Evolutionary conservation across 37 sponge, comb jelly and placozoan genomes (phyloP), one percentile per base, ranked within the genome.

Genomic region (Aphrocallistes beatrix): DNA sequence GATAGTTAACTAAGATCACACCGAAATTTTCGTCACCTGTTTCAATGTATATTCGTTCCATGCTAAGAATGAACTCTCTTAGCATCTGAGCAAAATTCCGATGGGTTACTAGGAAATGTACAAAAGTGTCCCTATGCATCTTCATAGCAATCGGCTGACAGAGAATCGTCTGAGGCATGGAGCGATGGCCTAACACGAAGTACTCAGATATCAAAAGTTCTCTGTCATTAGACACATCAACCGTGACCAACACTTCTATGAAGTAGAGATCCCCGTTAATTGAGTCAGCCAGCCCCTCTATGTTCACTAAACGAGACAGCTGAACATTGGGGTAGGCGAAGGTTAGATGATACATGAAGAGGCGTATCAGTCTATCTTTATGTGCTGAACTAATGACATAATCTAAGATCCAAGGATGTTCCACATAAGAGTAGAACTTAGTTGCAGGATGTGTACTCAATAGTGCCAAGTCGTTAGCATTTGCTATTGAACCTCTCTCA

Each of bases 111-210:
- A 60, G 75, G 34, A 60, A 60, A 30, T 60, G 75, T 3, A 60
- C 75, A 60, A 60, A 60, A 6, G 75, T 60, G 34, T 60, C 75
- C n/a, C 75, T 60, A 3, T 13, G 75, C 75, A 60, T 60, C 75
- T 13, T 13, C 75, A 60, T 60, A 30, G 25, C 75, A 28, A 60
- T 13, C 10, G 75, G 75, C 6, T 3, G 8, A 13, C 75, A 60
- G 32, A 60, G 34, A 3, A 60, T 6, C 10, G 8, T 25, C 8
- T 21, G 17, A 13, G 75, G 75, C 75, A 60, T 3, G 21, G 25
- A 21, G 6, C 34, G 10, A 30, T 60, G 75, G 3, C 34, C 75
- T 30, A 60, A 13, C 34, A 60, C 75, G 25, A 60, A 19, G 75
- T 32, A 60, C 75, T 60, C 75, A 60, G 75, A 60, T 6, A 60